A percentile compares a stretch with the other conserved stretches of the same genome.
Evolutionary conservation across 2,888 invertebrate genomes (phyloP).

Genomic region (Perizoma flavofasciatum): DNA sequence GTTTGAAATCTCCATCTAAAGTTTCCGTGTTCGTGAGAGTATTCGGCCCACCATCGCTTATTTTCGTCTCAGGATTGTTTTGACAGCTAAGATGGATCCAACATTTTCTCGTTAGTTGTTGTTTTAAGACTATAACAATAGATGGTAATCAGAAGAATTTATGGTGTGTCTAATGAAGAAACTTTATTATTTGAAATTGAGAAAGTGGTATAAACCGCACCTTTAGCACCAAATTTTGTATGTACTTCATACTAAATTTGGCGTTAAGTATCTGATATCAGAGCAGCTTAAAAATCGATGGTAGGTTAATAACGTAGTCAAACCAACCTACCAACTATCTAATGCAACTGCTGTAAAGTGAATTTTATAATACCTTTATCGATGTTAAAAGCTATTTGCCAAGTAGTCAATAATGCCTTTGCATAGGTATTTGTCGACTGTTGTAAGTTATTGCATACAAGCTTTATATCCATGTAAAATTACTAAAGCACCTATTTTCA

Average conservation of each 20-base stretch:
- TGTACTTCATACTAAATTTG: no score
- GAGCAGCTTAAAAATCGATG: no score
- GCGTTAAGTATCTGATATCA: no score
- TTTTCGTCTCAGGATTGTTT: conserved; percentile 53
- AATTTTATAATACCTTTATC: no score
- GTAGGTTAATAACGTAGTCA: no score
- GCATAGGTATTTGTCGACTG: conserved; percentile 18
- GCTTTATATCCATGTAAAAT: conserved; percentile 12
- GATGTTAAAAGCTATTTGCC: no score
- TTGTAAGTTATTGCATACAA: conserved; percentile 16
- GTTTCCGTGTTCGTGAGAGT: conserved; percentile 59
- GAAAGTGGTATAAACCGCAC: not conserved
- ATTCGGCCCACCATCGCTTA: conserved; percentile 48
- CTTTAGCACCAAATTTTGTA: no score
- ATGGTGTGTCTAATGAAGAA: conserved; percentile 8
- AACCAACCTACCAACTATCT: no score
- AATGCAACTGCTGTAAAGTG: no score
- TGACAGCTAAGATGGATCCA: conserved; percentile 46
- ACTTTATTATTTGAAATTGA: not conserved
- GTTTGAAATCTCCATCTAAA: conserved; percentile 36
- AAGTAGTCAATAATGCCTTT: no score
- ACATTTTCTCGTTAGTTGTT: conserved; percentile 42
- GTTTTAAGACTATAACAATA: conserved; percentile 30
- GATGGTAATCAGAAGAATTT: conserved; percentile 25
- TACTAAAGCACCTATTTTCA: not conserved